A percentile compares a stretch with the other conserved stretches of the same genome.
Conservation (phyloP, 2,797 vertebrate genomes). For the Vipera latastei region DNA sequence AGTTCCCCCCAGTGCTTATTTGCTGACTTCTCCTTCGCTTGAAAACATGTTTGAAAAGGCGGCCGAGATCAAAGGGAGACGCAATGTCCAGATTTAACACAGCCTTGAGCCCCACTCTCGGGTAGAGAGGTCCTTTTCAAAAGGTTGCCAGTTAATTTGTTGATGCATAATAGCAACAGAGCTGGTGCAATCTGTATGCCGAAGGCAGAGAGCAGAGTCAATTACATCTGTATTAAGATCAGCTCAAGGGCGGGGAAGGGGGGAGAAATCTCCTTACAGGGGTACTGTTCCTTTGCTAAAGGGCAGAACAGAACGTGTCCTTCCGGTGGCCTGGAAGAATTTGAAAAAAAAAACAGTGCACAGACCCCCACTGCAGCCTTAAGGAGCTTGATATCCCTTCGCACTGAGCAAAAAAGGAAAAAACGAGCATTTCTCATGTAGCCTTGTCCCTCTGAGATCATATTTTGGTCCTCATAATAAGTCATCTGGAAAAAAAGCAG, state of each 20-base stretch:
- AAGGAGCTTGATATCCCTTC: neutral
- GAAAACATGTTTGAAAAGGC: constrained; percentile 68
- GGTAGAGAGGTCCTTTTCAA: constrained; percentile 74
- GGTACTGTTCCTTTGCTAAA: constrained; percentile 63
- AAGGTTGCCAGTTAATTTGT: constrained; percentile 76
- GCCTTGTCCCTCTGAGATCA: neutral
- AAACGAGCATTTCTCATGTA: neutral
- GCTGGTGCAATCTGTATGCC: constrained; percentile 75
- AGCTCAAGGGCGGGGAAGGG: constrained; percentile 56
- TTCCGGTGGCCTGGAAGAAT: constrained; percentile 15
- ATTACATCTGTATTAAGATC: constrained; percentile 83
- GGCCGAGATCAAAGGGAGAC: constrained; percentile 70
- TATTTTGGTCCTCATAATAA: neutral
- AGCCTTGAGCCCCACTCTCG: constrained; percentile 69
- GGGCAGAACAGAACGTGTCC: constrained; percentile 50
- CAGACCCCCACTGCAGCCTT: neutral
- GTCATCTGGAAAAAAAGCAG: neutral
- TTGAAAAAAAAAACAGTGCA: neutral
- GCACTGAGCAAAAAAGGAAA: neutral
- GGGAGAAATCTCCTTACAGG: constrained; percentile 73
- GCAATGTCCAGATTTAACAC: constrained; percentile 75
- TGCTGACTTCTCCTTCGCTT: constrained; percentile 73
- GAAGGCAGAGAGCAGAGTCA: constrained; percentile 81
- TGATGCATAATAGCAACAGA: constrained; percentile 71
- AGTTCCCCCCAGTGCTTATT: constrained; percentile 64